A percentile compares a stretch with the other conserved stretches of the same genome.
phyloP scores from a whole-genome alignment of 2,888 invertebrate species.

The Malacosoma neustria region DNA sequence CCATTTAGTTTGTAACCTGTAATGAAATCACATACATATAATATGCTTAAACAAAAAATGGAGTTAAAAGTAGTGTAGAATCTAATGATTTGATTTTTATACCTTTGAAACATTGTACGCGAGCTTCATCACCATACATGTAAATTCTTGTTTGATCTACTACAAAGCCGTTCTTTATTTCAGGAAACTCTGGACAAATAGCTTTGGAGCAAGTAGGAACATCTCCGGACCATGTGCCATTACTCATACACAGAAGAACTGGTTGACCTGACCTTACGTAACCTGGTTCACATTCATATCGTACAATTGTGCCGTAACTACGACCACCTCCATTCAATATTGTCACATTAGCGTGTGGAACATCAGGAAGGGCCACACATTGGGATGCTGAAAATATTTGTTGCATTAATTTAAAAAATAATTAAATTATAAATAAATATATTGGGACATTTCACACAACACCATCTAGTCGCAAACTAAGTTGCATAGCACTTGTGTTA shows the following conservation, averaged over 20 bases:
- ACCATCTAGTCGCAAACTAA: too few relatives aligned
- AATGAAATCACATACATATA: too few relatives aligned
- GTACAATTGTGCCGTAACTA: conserved; percentile 94
- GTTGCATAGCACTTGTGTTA: too few relatives aligned
- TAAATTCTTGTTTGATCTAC: conserved; percentile 85
- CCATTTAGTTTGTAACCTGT: conserved; percentile 89
- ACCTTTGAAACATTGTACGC: conserved; percentile 90
- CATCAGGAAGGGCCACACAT: conserved; percentile 90
- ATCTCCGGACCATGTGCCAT: conserved; percentile 95
- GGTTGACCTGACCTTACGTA: conserved; percentile 92
- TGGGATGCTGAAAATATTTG: conserved; percentile 82
- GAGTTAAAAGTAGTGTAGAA: too few relatives aligned
- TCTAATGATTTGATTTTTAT: too few relatives aligned
- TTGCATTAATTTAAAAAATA: conserved; percentile 1
- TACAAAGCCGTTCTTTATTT: conserved; percentile 90
- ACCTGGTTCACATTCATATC: conserved; percentile 94
- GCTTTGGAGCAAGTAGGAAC: conserved; percentile 90
- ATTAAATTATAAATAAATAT: too few relatives aligned
- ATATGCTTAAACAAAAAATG: too few relatives aligned
- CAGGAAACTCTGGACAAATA: conserved; percentile 82
- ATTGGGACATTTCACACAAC: too few relatives aligned
- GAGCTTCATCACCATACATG: conserved; percentile 91
- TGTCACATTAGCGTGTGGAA: conserved; percentile 89
- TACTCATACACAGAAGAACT: conserved; percentile 94
- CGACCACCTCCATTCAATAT: conserved; percentile 92